phyloP scores from a whole-genome alignment of 2,888 invertebrate genomes.

The Polylopha cassiicola region DNA sequence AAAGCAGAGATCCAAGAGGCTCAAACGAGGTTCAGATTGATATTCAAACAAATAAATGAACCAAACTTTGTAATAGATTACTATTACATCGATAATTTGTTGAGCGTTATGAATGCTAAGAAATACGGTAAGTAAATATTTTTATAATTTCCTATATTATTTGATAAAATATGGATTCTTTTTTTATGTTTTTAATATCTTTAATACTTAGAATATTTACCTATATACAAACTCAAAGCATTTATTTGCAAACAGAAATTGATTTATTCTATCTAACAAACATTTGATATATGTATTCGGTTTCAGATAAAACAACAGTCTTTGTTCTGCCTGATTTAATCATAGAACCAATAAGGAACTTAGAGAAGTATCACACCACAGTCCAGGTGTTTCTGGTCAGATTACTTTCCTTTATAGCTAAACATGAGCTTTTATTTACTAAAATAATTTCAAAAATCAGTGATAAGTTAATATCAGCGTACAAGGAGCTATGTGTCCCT shows the following conservation, averaged over 20 bases:
- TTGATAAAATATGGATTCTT: too few species aligned
- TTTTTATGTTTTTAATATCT: too few species aligned
- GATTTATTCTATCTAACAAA: too few species aligned
- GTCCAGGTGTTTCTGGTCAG: constrained; percentile 80
- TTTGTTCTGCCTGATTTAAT: constrained; percentile 49
- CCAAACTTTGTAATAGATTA: constrained; percentile 79
- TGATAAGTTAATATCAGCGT: constrained; percentile 39
- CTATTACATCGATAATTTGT: constrained; percentile 80
- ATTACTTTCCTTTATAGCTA: constrained; percentile 76
- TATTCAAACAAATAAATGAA: constrained; percentile 76
- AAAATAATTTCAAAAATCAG: constrained; percentile 64
- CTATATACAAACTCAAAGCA: too few species aligned
- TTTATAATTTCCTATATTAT: too few species aligned
- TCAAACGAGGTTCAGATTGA: constrained; percentile 73
- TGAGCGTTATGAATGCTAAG: constrained; percentile 76
- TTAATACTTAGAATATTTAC: too few species aligned
- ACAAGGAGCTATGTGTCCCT: constrained; percentile 44
- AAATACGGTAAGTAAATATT: constrained; percentile 59
- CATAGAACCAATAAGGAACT: constrained; percentile 41
- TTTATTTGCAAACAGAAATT: too few species aligned
- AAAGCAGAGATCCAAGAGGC: constrained; percentile 41
- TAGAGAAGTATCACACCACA: constrained; percentile 46
- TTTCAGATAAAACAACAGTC: constrained; percentile 53
- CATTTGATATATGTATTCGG: constrained; percentile 23
- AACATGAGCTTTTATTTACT: constrained; percentile 78